Conservation (phyloP, 2,797 vertebrate species). For the Poecilia velifera region DNA sequence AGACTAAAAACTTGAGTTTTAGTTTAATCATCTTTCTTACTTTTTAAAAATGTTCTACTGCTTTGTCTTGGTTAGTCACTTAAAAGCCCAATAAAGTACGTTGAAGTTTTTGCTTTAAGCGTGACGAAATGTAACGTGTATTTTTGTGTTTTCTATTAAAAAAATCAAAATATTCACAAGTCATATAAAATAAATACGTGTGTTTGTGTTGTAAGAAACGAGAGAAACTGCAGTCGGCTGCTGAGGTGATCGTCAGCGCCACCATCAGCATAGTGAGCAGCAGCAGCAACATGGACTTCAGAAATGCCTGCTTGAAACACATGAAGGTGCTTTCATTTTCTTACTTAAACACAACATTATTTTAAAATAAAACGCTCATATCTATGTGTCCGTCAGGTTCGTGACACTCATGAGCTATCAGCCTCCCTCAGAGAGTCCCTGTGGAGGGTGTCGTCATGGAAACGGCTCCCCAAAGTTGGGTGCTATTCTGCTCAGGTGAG, state of each 20-base stretch:
- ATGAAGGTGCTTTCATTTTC: slow-evolving; percentile 72
- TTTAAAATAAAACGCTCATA: not conserved
- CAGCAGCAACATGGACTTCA: slow-evolving; percentile 80
- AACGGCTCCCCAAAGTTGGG: slow-evolving; percentile 49
- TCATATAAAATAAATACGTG: not conserved
- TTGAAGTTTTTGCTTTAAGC: not conserved
- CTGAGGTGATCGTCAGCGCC: slow-evolving; percentile 74
- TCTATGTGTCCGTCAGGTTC: slow-evolving; percentile 66
- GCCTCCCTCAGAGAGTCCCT: slow-evolving; percentile 68
- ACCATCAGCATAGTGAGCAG: slow-evolving; percentile 73
- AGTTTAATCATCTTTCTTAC: not conserved
- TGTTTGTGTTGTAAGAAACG: slow-evolving; percentile 63
- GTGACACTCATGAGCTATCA: slow-evolving; percentile 69
- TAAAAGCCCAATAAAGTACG: not conserved
- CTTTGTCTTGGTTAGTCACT: not conserved
- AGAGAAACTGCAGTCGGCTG: slow-evolving; percentile 65
- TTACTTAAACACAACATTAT: not conserved
- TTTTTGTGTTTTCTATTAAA: not conserved
- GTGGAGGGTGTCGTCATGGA: slow-evolving; percentile 66
- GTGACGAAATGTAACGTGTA: not conserved
- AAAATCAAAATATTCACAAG: not conserved
- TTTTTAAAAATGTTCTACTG: not conserved
- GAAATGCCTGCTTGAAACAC: slow-evolving; percentile 72
- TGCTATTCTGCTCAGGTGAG: slow-evolving; percentile 67
- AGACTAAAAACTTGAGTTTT: not conserved